Evolutionary conservation across 2,797 vertebrate species (phyloP), one percentile per base, ranked within the genome.

Genomic region (Pitangus sulphuratus): DNA sequence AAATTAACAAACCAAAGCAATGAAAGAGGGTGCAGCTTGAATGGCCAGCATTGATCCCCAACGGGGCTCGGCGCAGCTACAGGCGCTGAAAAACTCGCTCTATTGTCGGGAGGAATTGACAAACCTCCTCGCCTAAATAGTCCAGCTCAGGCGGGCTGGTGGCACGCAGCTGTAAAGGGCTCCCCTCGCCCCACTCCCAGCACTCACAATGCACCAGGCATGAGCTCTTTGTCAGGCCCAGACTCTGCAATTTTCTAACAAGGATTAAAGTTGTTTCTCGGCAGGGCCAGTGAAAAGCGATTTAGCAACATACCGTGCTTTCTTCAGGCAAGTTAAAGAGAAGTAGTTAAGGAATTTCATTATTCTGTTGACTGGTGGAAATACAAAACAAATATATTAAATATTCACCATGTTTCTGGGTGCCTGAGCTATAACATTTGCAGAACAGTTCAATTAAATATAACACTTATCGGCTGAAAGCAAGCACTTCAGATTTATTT

Each of bases 241-340:
- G 98, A 98, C 98, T 98, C 97, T 89, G 98, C 98, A 98, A 98
- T 98, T 98, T 98, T 98, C 98, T 98, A 98, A 98, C 98, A 98
- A 98, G 98, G 98, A 98, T 98, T 98, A 98, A 98, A 98, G 98
- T 98, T 98, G 98, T 98, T 98, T 98, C 98, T 98, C 97, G 82
- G 94, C 97, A 96, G 97, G 96, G 97, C 97, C 56, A 44, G 94
- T 98, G 97, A 98, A 98, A 98, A 97, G 98, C 98, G 97, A 98
- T 98, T 98, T 98, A 98, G 98, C 98, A 98, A 98, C 98, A 98
- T 95, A 98, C 97, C 96, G 97, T 84, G 97, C 97, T 98, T 98
- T 98, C 98, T 98, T 98, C 97, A 87, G 97, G 97, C 97, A 97
- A 98, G 98, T 98, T 98, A 98, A 98, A 98, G 98, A 98, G 97